Base-by-base conservation (phyloP, 2,113 vertebrate species). In the Pygoscelis adeliae region DNA sequence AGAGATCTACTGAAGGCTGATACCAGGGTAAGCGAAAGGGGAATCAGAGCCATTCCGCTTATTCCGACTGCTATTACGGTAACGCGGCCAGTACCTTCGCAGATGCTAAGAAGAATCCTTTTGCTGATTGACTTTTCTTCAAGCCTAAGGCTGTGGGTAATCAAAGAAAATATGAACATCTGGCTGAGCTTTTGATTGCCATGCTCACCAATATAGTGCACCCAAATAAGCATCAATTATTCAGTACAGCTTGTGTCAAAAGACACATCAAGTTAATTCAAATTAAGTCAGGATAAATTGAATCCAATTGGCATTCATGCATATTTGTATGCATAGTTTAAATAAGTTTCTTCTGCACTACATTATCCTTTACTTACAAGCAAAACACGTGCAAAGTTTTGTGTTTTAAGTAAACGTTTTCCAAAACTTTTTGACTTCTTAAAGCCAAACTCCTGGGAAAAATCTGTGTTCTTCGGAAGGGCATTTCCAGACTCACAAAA, bases 231-330 rank as follows among this genome's bases (percentile, higher is more conserved):
- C 96, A 97, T 95, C 94, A 97, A 97, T 98, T 97, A 98, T 95
- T 97, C 93, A 93, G 91, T 93, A 93, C 87, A 94, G 93, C 92
- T 92, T 96, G 94, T 98, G 97, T 98, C 97, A 97, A 97, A 98
- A 98, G 97, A 96, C 84, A 82, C 71, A 69, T 97, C 97, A 97
- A 91, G 96, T 95, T 98, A 98, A 98, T 98, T 98, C 93, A 97
- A 98, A 98, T 98, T 97, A 98, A 98, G 96, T 94, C 96, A 97
- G 94, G 83, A 98, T 98, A 98, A 97, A 98, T 96, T 97, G 93
- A 98, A 97, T 97, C 93, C 95, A 97, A 90, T 97, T 98, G 96
- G 95, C 87, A 97, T 92, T 93, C 84, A 81, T 91, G 91, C 81
- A 67, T 94, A 97, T 97, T 95, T 96, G 87, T 85, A 93, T 73